phyloP scores from a whole-genome alignment of 2,113 vertebrate species.

The Thermophis baileyi region DNA sequence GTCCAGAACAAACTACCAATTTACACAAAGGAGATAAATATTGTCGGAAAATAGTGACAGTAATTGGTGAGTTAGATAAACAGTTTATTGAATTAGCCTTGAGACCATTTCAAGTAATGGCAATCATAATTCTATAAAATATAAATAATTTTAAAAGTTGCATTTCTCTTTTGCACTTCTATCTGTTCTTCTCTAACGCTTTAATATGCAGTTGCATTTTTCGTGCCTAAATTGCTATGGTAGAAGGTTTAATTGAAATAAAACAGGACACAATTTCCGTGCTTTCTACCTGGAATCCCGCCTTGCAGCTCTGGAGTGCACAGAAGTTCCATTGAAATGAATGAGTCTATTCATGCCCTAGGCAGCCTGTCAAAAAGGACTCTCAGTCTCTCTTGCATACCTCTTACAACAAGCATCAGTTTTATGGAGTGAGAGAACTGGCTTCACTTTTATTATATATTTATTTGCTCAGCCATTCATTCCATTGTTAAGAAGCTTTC shows the following conservation, averaged over 20 bases:
- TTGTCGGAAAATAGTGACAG: neutral
- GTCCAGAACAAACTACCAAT: neutral
- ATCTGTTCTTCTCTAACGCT: neutral
- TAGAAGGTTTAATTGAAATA: slow-evolving; percentile 10
- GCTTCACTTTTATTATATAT: slow-evolving; percentile 17
- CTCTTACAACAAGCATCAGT: slow-evolving; percentile 52
- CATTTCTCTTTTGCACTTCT: neutral
- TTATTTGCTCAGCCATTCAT: slow-evolving; percentile 5
- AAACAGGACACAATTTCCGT: slow-evolving; percentile 53
- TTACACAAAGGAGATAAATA: neutral
- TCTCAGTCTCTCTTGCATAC: slow-evolving; percentile 52
- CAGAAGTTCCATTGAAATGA: slow-evolving; percentile 65
- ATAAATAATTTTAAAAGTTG: neutral
- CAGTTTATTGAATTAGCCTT: neutral
- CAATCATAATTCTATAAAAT: neutral
- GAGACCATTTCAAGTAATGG: neutral
- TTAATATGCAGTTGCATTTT: neutral
- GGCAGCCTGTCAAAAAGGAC: slow-evolving; percentile 54
- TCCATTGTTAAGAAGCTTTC: slow-evolving; percentile 42
- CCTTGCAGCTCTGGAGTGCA: slow-evolving; percentile 60
- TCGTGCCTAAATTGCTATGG: slow-evolving; percentile 15
- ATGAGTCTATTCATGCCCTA: slow-evolving; percentile 68
- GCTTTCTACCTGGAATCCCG: slow-evolving; percentile 62
- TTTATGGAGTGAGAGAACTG: slow-evolving; percentile 51
- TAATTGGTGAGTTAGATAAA: neutral